phyloP scores from a whole-genome alignment of 2,888 invertebrate species.

The Tanytarsus gracilentus region DNA sequence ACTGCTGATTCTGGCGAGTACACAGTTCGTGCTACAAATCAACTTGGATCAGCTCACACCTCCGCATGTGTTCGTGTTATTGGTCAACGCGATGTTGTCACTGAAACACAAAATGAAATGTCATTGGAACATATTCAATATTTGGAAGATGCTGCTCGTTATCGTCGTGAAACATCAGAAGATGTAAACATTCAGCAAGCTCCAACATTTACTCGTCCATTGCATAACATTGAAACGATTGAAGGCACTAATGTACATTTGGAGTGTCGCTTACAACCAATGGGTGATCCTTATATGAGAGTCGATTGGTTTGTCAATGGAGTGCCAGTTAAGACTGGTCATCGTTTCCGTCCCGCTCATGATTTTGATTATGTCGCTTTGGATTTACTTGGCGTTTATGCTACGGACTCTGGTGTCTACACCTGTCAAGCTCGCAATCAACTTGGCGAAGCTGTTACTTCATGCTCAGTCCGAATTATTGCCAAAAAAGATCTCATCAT shows the following conservation, averaged over 20 bases:
- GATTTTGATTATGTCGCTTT: slow-evolving; percentile 97
- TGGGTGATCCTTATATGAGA: slow-evolving; percentile 83
- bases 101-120: slow-evolving; percentile 86
- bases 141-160: slow-evolving; percentile 70
- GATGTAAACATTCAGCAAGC: slow-evolving; percentile 76
- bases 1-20: slow-evolving; percentile 94
- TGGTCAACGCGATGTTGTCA: slow-evolving; percentile 69
- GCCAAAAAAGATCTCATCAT: slow-evolving; percentile 80
- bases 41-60: slow-evolving; percentile 85
- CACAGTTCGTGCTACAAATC: slow-evolving; percentile 86
- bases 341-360: slow-evolving; percentile 90
- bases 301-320: slow-evolving; percentile 97
- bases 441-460: slow-evolving; percentile 88
- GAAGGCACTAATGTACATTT: slow-evolving; percentile 88
- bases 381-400: slow-evolving; percentile 90
- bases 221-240: slow-evolving; percentile 82
- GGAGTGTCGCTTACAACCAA: slow-evolving; percentile 83
- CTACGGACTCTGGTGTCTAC: slow-evolving; percentile 95
- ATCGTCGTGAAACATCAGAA: slow-evolving; percentile 62
- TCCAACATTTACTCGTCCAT: slow-evolving; percentile 75
- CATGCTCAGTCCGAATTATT: slow-evolving; percentile 79
- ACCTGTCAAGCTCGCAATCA: slow-evolving; percentile 92
- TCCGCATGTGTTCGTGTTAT: slow-evolving; percentile 83
- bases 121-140: slow-evolving; percentile 86
- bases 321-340: slow-evolving; percentile 80